Percentiles rank a stretch among this genome's conserved stretches.
Conservation (phyloP, 2,888 invertebrate genomes). For the Microdon myrmicae region DNA sequence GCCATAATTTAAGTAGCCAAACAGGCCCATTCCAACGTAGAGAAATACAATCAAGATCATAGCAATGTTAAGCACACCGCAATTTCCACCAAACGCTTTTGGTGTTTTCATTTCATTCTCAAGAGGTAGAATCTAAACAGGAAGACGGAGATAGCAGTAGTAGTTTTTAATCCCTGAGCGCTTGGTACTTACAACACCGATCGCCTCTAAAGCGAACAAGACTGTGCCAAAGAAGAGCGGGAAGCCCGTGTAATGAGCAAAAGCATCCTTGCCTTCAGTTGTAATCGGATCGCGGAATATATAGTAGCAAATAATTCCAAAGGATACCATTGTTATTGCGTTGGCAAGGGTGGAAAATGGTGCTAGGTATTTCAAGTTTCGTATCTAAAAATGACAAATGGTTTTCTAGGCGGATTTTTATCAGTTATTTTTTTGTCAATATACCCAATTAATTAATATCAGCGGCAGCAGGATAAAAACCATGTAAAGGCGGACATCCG, state of each 20-base stretch:
- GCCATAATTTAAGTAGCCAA: constrained; percentile 91
- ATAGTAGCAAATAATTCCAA: constrained; percentile 87
- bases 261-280: constrained; percentile 72
- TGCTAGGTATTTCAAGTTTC: constrained; percentile 86
- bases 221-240: constrained; percentile 97
- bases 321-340: constrained; percentile 81
- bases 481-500: constrained; percentile 76
- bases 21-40: constrained; percentile 90
- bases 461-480: constrained; percentile 78
- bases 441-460: constrained; percentile 81
- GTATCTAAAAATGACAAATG: constrained; percentile 53
- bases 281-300: constrained; percentile 79
- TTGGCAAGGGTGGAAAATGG: constrained; percentile 93
- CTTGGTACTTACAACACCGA: constrained; percentile 78
- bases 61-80: constrained; percentile 85
- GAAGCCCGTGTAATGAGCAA: constrained; percentile 75
- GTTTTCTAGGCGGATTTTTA: not conserved
- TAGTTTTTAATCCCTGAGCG: not conserved
- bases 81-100: constrained; percentile 79
- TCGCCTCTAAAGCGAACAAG: constrained; percentile 94
- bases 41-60: constrained; percentile 84
- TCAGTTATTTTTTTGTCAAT: constrained; percentile 68
- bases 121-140: constrained; percentile 82
- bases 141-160: not conserved
- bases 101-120: constrained; percentile 96